Base-by-base conservation (phyloP, 1,140 invertebrate species). In the Ips typographus region DNA sequence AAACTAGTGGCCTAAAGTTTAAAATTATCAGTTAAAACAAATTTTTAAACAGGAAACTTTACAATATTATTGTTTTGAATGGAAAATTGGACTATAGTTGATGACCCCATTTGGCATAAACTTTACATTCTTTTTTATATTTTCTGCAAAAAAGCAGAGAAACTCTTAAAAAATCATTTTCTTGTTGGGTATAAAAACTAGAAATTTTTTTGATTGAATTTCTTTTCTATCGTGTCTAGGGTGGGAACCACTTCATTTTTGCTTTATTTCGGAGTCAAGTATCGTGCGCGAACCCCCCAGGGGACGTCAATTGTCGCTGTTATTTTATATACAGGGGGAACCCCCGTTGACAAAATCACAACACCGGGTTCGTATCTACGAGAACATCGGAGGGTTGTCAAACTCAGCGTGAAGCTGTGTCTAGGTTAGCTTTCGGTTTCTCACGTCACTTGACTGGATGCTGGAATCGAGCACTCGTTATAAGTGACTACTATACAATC, bases 261-360 rank as follows among this genome's bases (percentile, higher is more conserved):
- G 22, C 22, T 22, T 22, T 22, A 22, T 22, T 22, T 22, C 22
- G 59, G 57, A 70, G 71, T 72, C 71, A 72, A 72, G 71, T 72
- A 72, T 72, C 68, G 68, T 66, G 70, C 70, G 71, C 66, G 71
- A 38, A 55, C 63, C 68, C 71, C 58, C 58, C 43, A 47, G 58
- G 62, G 68, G 55, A 66, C 40, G 47, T 36, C 37, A 44, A 70
- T 72, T 72, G 71, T 72, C 68, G 68, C 64, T 58, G 59, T 57
- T 68, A 72, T 72, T 72, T 70, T 68, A 72, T 64, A 64, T 22
- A 22, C 22, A 22, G 22, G 22, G 39, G 37, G 67, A 47, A 67
- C 63, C 65, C 71, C 65, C 53, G 56, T 43, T 62, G 71, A 43
- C 58, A 36, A 67, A 70, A 72, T 72, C 71, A 72, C 60, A 72